Base-by-base conservation (phyloP, 2,113 vertebrate genomes). In the Rhynchomys soricoides region DNA sequence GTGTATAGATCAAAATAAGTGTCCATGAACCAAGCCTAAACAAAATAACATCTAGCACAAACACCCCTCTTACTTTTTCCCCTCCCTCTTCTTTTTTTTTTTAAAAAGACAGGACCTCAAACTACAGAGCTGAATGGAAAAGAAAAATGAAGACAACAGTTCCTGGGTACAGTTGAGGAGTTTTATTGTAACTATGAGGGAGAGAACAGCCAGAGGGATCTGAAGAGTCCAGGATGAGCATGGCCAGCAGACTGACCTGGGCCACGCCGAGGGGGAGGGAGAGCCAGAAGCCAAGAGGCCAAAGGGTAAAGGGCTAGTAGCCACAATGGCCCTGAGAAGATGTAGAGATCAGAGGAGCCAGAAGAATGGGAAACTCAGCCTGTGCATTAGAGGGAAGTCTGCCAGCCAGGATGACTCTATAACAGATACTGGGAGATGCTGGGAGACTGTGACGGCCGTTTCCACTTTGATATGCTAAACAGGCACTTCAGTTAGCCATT, bases 21-120 rank as follows among this genome's bases (percentile, higher is more conserved):
- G 55, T 59, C 29, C n/a, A 68, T n/a, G 37, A 83, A 12, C 48
- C 52, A 88, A 90, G 34, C 16, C 50, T 96, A 87, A 86, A 37
- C 77, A 75, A 78, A 92, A 93, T 48, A 45, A 79, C 90, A 48
- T 40, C 70, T 75, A 70, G 66, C 16, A 81, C 83, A 86, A 85
- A 26, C 17, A 93, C 17, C 13, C 43, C 9, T 66, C 57, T 83
- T 83, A 5, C 21, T 55, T 43, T 40, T 22, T 21, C 21, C 8
- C 31, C 19, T 5, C 6, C 34, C 50, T 55, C 4, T 55, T n/a
- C 37, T 37, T 37, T 79, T 26, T 48, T 31, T 77, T 29, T n/a
- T 17, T 50, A 5, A 19, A 86, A 71, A 52, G 31, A 79, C 31
- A 78, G 31, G 48, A 34, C 34, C 78, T 55, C 50, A 81, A 50